Conservation (phyloP, 2,797 vertebrate genomes). For the Parotocinclus haroldoi region DNA sequence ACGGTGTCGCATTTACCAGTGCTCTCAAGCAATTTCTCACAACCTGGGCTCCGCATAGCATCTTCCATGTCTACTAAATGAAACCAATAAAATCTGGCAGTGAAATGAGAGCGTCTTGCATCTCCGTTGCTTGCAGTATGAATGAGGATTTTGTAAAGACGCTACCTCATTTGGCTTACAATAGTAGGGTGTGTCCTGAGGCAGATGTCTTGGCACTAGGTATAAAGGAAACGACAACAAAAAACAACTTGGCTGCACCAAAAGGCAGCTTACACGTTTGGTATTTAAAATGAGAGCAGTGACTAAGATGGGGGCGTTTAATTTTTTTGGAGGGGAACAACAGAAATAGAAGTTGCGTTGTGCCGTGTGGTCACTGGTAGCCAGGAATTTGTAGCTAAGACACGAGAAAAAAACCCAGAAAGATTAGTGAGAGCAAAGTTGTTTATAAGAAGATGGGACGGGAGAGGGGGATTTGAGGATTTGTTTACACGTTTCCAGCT, state of each 20-base stretch:
- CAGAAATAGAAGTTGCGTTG: slow-evolving; percentile 33
- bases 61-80: slow-evolving; percentile 4
- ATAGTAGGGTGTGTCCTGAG: slow-evolving; percentile 72
- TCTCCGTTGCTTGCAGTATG: slow-evolving; percentile 40
- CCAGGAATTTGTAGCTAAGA: slow-evolving; percentile 30
- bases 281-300: slow-evolving; percentile 33
- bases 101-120: slow-evolving; percentile 21
- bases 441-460: slow-evolving; percentile 27
- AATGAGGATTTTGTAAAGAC: slow-evolving; percentile 68
- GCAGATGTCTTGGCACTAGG: slow-evolving; percentile 72
- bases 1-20: no score
- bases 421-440: not conserved
- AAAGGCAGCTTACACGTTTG: slow-evolving; percentile 52
- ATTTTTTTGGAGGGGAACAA: slow-evolving; percentile 12
- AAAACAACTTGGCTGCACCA: slow-evolving; percentile 56
- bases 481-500: slow-evolving; percentile 56
- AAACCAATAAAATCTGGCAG: slow-evolving; percentile 26
- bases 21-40: no score
- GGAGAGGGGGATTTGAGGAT: slow-evolving; percentile 38
- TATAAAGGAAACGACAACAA: slow-evolving; percentile 52
- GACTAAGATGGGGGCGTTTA: slow-evolving; percentile 13
- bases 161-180: slow-evolving; percentile 66
- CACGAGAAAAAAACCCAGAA: slow-evolving; percentile 11
- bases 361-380: slow-evolving; percentile 39
- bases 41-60: not conserved